A percentile compares a stretch with the other conserved stretches of the same genome.
Evolutionary conservation across 2,797 vertebrate genomes (phyloP).

Genomic region (Chrysocyon brachyurus): DNA sequence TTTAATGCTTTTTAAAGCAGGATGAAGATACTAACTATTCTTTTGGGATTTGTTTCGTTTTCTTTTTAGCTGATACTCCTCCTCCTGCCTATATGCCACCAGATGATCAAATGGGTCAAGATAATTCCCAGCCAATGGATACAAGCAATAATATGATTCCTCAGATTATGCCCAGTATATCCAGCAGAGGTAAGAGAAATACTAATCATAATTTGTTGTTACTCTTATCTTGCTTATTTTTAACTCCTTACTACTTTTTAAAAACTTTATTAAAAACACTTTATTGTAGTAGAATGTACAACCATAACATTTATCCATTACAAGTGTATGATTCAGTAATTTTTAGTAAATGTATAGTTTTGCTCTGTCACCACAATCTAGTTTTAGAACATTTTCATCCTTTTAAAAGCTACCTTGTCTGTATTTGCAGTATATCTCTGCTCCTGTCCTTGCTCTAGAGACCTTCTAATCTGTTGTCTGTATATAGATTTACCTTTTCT

Average conservation of each 20-base stretch:
- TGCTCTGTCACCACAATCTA: background rate
- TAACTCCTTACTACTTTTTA: slow-evolving; percentile 6
- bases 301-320: background rate
- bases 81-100: slow-evolving; percentile 92
- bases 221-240: background rate
- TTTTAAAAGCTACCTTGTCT: background rate
- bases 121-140: slow-evolving; percentile 91
- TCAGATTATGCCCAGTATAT: slow-evolving; percentile 90
- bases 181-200: slow-evolving; percentile 87
- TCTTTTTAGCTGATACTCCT: slow-evolving; percentile 89
- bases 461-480: background rate
- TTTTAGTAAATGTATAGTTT: slow-evolving; percentile 40
- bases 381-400: slow-evolving; percentile 2
- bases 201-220: background rate
- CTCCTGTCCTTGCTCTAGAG: background rate
- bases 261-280: background rate
- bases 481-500: background rate
- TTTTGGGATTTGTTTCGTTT: slow-evolving; percentile 36
- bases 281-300: slow-evolving; percentile 43
- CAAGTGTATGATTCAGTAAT: background rate
- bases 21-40: background rate
- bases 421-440: background rate
- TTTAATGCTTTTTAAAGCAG: slow-evolving; percentile 34
- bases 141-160: slow-evolving; percentile 90
- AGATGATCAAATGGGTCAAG: slow-evolving; percentile 91